Conservation (phyloP, 2,113 vertebrate genomes). For the Amphiprion ocellaris region DNA sequence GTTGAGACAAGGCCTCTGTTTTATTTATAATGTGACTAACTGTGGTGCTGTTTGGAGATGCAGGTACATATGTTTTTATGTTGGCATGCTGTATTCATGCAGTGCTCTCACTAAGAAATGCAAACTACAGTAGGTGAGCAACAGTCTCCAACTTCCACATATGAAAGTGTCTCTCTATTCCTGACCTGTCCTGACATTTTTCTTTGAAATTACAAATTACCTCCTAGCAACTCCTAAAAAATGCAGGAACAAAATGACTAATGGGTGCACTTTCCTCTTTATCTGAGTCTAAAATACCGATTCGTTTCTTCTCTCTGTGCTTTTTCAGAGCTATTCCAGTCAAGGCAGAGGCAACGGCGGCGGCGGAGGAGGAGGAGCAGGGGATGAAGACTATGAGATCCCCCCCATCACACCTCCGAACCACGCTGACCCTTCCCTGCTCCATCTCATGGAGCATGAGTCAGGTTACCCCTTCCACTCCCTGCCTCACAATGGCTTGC, state of each 20-base stretch:
- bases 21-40: constrained; percentile 27
- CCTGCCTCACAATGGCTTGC: constrained; percentile 93
- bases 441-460: constrained; percentile 97
- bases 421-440: constrained; percentile 93
- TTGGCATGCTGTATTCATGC: neutral
- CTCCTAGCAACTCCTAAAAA: neutral
- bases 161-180: neutral
- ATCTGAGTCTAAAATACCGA: neutral
- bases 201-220: constrained; percentile 3
- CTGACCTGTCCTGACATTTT: neutral
- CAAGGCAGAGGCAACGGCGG: constrained; percentile 83
- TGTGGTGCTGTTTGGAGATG: neutral
- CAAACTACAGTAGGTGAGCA: constrained; percentile 20
- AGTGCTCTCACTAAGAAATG: neutral
- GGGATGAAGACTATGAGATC: constrained; percentile 93
- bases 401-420: constrained; percentile 98
- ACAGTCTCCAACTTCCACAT: neutral
- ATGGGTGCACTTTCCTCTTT: neutral
- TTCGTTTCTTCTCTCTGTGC: constrained; percentile 32
- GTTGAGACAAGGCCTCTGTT: neutral
- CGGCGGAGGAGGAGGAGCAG: constrained; percentile 61
- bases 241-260: neutral
- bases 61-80: constrained; percentile 2
- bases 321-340: constrained; percentile 89
- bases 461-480: constrained; percentile 96